Base-by-base conservation (phyloP, 2,797 vertebrate species). In the Calcarius lapponicus region DNA sequence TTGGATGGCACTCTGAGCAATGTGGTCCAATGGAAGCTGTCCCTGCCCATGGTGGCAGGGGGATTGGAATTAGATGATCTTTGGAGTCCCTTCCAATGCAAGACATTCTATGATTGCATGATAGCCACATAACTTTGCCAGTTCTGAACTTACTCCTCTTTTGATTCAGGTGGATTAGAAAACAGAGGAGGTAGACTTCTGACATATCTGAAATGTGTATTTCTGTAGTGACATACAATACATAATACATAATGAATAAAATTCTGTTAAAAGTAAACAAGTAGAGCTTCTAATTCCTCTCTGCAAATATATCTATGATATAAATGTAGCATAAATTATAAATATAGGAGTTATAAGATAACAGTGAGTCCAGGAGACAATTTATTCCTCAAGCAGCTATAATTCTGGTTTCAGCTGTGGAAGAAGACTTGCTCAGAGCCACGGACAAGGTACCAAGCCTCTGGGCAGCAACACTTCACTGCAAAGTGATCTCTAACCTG, bases 361-460 rank as follows among this genome's bases (percentile, higher is more conserved):
- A 43, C 8, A 62, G n/a, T 20, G 42, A 38, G 36, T 71, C 4
- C 42, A 57, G 0, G 2, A 65, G 57, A 47, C 5, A 40, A 50
- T 24, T 73, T 76, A 38, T 47, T 90, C 70, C 56, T 56, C 29
- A 47, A 60, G 15, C 36, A 83, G 2, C 1, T 18, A 7, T 26
- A 83, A 78, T 71, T 51, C 51, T 67, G 57, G n/a, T 18, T 21
- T 70, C 24, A 57, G 61, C 10, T 7, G 1, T 47, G 36, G 66
- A 58, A 89, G 51, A 21, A 92, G 54, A 36, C 11, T 19, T 61
- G 34, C 69, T 72, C 25, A 65, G 50, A 61, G 36, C n/a, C 47
- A 67, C 0, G 0, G 56, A 70, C 3, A 2, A 47, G 36, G 14
- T 51, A 64, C 11, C 43, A 71, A 40, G 13, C 43, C 72, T 82